A percentile compares a stretch with the other conserved stretches of the same genome.
These are phyloP conservation scores for Stegostoma tigrinum DNA, from an alignment of 2,113 vertebrate genomes.

Conservation along the genomic window DNA sequence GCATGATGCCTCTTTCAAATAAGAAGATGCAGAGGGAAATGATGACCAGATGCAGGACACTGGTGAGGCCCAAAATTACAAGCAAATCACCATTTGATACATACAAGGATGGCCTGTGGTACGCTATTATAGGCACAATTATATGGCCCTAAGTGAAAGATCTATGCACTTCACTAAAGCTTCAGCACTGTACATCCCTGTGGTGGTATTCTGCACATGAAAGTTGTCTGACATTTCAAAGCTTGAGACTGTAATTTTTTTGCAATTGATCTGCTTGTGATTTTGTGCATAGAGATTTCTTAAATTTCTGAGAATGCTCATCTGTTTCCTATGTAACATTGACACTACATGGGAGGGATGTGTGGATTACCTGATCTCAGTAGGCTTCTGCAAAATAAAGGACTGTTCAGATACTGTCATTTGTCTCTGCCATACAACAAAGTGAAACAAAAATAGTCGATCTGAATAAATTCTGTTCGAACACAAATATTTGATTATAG, in stretches of 20 bases:
- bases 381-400: neutral
- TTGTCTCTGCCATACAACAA: neutral
- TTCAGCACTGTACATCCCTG: neutral
- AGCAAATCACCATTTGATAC: neutral
- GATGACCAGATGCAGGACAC: neutral
- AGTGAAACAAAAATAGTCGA: neutral
- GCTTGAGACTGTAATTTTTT: neutral
- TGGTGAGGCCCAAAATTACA: neutral
- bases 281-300: neutral
- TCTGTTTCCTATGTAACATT: neutral
- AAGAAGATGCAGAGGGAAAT: neutral
- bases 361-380: neutral
- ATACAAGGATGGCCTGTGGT: neutral
- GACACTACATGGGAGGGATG: neutral
- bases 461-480: neutral
- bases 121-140: neutral
- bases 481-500: conserved; percentile 1
- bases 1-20: neutral
- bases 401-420: neutral
- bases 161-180: neutral
- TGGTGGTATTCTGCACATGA: neutral
- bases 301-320: neutral
- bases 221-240: neutral
- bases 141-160: neutral
- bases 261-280: neutral